These are phyloP conservation scores for Eublepharis macularius DNA, from an alignment of 2,113 vertebrate genomes.

Conservation along the genomic window DNA sequence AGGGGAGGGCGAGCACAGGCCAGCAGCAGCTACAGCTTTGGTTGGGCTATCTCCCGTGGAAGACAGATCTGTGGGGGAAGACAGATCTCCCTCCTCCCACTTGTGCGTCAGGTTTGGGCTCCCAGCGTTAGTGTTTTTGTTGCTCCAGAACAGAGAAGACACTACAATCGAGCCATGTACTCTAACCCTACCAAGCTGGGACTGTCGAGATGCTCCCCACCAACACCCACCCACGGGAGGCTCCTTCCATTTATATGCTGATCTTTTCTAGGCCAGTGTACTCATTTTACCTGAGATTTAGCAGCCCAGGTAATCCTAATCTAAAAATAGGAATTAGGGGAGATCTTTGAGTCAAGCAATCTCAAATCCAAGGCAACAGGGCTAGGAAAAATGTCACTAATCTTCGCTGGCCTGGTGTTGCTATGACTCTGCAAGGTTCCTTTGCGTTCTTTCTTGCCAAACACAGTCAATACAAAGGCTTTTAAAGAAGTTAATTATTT, in stretches of 20 bases:
- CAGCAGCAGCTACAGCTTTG: too few species aligned
- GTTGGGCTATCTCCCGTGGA: too few species aligned
- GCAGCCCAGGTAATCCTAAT: neutral
- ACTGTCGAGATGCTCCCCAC: too few species aligned
- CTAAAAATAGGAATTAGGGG: neutral
- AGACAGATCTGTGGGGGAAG: too few species aligned
- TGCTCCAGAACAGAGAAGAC: too few species aligned
- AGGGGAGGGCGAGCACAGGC: too few species aligned
- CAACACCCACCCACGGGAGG: too few species aligned
- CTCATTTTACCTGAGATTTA: neutral
- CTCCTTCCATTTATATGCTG: neutral
- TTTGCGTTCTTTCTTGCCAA: neutral
- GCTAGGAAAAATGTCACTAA: neutral
- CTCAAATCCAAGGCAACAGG: neutral
- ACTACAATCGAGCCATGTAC: too few species aligned
- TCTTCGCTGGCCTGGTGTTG: fast-evolving
- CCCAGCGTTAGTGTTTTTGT: too few species aligned
- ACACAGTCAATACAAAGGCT: neutral
- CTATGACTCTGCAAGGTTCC: neutral
- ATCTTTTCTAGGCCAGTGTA: neutral
- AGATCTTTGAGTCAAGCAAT: neutral
- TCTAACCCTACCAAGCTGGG: too few species aligned
- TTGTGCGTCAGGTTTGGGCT: too few species aligned
- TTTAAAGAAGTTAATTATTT: neutral
- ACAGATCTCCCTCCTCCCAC: too few species aligned